Base-by-base conservation (phyloP, 2,797 vertebrate species). In the Mus spretus region DNA sequence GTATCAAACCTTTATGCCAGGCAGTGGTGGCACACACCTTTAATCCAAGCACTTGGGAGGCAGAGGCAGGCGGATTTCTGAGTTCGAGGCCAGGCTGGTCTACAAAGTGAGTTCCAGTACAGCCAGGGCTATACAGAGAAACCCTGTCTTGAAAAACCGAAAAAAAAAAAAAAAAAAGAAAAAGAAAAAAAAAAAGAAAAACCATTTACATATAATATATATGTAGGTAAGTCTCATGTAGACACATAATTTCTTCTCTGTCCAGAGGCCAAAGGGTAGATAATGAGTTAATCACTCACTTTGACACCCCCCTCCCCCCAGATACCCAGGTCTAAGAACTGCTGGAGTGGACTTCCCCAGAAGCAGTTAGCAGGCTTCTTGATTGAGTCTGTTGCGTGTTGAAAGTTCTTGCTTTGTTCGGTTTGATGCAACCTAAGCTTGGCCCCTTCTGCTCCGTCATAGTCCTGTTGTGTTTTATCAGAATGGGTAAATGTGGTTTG, bases 231-330 rank as follows among this genome's bases (percentile, higher is more conserved):
- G 28, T 65, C 9, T 75, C 70, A 63, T 31, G 2, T 57, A 67
- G 59, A 67, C 55, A 61, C 75, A 34, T 75, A 55, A 70, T 94
- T 90, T 94, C 59, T 83, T 96, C 20, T 83, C 10, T 90, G 19
- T 65, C 13, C 63, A 90, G 85, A 92, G 24, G 50, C 86, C 9
- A 83, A 40, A 26, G 92, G 37, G 44, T 10, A 80, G 81, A 6
- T 74, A 72, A 63, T 65, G 75, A 75, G 57, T 40, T 93, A 63
- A 81, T 22, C 80, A 34, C 4, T 79, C 7, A 88, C 85, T 88
- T 90, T 83, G 83, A 72, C 61, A 59, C 9, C 53, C 53, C 53
- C 53, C 53, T 37, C 47, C 74, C 17, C 34, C 2, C 24, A 15
- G 61, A 79, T 40, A 40, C 80, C 13, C 11, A 19, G 19, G 70